These are phyloP conservation scores for Trachymyrmex cornetzi DNA, from an alignment of 1,140 invertebrate genomes.

Conservation along the genomic window DNA sequence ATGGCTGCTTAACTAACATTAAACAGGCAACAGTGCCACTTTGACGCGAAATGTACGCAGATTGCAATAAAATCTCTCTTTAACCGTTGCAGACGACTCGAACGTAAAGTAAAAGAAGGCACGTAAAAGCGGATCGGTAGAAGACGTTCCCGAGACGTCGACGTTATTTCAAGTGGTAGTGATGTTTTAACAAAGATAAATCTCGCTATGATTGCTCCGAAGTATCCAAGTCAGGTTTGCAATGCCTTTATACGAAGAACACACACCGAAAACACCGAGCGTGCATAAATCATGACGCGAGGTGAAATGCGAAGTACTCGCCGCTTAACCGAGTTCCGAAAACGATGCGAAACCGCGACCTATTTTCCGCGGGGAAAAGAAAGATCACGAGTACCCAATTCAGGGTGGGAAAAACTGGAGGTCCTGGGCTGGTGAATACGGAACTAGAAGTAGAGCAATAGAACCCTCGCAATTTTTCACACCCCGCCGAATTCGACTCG, in stretches of 20 bases:
- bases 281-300: constrained; percentile 50
- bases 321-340: constrained; percentile 32
- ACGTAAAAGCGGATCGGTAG: background rate
- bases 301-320: background rate
- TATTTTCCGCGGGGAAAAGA: constrained; percentile 39
- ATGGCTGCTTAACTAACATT: constrained; percentile 58
- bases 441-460: constrained; percentile 49
- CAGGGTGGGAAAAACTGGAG: background rate
- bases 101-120: background rate
- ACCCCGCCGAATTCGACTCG: constrained; percentile 12
- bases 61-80: constrained; percentile 51
- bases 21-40: constrained; percentile 49
- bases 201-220: background rate
- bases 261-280: constrained; percentile 1
- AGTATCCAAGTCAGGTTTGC: background rate
- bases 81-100: background rate
- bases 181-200: constrained; percentile 18
- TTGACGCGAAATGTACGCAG: constrained; percentile 16
- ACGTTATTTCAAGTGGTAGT: background rate
- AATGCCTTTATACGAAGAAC: background rate
- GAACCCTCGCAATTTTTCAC: constrained; percentile 43
- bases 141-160: background rate
- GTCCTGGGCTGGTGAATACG: constrained; percentile 9
- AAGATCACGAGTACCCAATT: constrained; percentile 44
- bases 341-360: constrained; percentile 30